These are phyloP conservation scores for Scaeva pyrastri DNA, from an alignment of 2,888 invertebrate species.

Conservation along the genomic window DNA sequence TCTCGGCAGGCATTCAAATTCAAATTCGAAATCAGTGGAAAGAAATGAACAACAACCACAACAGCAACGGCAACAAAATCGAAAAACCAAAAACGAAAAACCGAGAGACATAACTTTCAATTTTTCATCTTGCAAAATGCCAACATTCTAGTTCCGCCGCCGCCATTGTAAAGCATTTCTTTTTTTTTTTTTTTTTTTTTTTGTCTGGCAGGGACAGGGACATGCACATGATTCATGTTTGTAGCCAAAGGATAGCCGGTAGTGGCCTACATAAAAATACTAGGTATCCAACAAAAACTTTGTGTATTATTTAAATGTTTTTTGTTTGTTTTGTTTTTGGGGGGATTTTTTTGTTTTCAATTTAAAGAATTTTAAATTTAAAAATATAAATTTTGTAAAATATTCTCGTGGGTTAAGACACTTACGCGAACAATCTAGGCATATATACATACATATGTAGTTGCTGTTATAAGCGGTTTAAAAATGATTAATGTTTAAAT, in stretches of 20 bases:
- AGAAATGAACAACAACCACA: constrained; percentile 17
- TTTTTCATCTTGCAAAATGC: constrained; percentile 71
- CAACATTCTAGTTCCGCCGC: constrained; percentile 74
- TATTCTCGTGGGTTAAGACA: neutral
- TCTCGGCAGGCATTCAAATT: constrained; percentile 57
- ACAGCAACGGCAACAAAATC: neutral
- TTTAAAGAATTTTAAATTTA: constrained; percentile 54
- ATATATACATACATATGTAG: neutral
- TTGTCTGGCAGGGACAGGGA: constrained; percentile 69
- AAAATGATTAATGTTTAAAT: constrained; percentile 57
- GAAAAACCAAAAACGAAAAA: neutral
- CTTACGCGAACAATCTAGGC: no score
- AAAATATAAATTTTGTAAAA: constrained; percentile 1
- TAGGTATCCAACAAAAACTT: neutral
- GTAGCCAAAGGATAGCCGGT: constrained; percentile 72
- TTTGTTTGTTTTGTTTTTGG: constrained; percentile 14
- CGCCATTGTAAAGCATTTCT: constrained; percentile 46
- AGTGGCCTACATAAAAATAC: constrained; percentile 67
- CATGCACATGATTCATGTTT: constrained; percentile 63
- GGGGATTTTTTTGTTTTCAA: constrained; percentile 34
- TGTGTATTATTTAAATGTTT: neutral
- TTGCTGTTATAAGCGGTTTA: neutral
- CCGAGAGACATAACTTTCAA: constrained; percentile 72
- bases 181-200: constrained; percentile 45
- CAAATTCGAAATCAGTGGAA: constrained; percentile 59